These are phyloP conservation scores for Gymnarchus niloticus DNA, from an alignment of 2,113 vertebrate species.

Conservation along the genomic window DNA sequence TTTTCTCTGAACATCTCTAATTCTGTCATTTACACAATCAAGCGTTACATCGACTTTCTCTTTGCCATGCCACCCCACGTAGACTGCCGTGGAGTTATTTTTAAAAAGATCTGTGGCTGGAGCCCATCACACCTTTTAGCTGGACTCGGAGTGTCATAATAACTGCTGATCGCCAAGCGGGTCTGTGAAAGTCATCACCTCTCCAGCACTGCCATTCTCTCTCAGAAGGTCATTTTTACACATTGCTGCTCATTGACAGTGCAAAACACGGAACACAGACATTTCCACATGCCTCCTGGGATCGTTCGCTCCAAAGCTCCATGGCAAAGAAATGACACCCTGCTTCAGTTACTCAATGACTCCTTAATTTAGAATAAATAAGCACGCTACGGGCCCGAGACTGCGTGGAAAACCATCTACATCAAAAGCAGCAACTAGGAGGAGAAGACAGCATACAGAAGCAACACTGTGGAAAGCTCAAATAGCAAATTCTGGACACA, in stretches of 20 bases:
- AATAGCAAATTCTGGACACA: neutral
- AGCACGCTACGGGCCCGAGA: neutral
- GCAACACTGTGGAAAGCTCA: neutral
- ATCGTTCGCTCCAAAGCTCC: constrained; percentile 35
- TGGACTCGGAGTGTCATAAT: neutral
- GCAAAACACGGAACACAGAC: constrained; percentile 30
- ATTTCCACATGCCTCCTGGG: constrained; percentile 46
- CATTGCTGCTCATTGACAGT: neutral
- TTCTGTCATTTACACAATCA: constrained; percentile 9
- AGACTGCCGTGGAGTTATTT: neutral
- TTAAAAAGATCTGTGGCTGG: neutral
- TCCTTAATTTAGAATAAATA: neutral
- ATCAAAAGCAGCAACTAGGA: neutral
- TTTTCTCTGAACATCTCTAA: neutral
- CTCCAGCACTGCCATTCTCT: neutral
- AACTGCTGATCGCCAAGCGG: neutral
- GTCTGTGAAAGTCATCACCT: constrained; percentile 4
- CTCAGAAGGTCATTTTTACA: neutral
- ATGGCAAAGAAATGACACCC: constrained; percentile 12
- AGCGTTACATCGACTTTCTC: neutral
- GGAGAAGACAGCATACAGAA: neutral
- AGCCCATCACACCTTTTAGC: neutral
- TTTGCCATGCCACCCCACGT: neutral
- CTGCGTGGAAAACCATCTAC: neutral
- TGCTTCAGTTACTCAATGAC: neutral